Conservation (phyloP, 2,797 vertebrate species). For the Columba guinea region DNA sequence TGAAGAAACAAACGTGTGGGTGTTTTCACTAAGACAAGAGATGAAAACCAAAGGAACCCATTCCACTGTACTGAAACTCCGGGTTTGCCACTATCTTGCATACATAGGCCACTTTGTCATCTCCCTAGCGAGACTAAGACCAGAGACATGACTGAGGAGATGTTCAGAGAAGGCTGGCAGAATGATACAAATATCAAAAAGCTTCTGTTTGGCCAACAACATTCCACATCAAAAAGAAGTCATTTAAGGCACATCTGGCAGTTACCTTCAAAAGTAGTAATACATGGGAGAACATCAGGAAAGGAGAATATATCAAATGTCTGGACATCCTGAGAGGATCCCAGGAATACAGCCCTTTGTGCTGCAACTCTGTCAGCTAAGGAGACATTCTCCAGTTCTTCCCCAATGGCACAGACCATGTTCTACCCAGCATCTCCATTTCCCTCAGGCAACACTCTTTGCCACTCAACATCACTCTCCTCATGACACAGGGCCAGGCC, state of each 20-base stretch:
- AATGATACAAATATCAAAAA: background rate
- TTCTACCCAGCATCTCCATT: background rate
- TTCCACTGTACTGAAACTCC: background rate
- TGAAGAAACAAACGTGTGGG: background rate
- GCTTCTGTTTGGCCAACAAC: background rate
- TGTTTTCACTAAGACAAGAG: background rate
- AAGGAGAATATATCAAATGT: background rate
- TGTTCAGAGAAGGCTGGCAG: background rate
- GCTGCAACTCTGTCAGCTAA: background rate
- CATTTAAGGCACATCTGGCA: background rate
- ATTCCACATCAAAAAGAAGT: background rate
- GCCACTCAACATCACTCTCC: too few relatives aligned
- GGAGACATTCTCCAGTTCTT: background rate
- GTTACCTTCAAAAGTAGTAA: background rate
- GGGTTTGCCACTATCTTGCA: background rate
- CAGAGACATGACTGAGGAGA: background rate
- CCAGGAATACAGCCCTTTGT: background rate
- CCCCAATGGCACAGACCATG: rapidly evolving
- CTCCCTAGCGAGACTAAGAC: background rate
- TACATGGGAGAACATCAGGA: background rate
- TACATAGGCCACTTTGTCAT: too few relatives aligned
- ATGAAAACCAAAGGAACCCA: background rate
- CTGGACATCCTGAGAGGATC: background rate
- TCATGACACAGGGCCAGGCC: rapidly evolving
- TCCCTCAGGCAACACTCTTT: background rate